A percentile compares a stretch with the other conserved stretches of the same genome.
Conservation (phyloP, 2,888 invertebrate species). For the Catocala fraxini region DNA sequence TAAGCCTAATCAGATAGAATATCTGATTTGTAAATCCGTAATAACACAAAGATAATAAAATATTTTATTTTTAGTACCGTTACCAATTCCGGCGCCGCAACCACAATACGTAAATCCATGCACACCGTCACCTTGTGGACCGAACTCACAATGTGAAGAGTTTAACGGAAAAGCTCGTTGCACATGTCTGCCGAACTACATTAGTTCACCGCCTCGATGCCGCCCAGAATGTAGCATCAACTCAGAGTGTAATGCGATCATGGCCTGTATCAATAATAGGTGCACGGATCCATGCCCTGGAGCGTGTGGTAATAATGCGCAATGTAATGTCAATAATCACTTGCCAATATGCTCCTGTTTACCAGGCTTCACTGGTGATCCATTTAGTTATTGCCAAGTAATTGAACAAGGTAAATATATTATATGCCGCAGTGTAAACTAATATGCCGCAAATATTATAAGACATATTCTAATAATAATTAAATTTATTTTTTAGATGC, state of each 20-base stretch:
- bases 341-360: constrained; percentile 90
- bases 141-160: constrained; percentile 91
- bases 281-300: constrained; percentile 93
- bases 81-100: constrained; percentile 61
- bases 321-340: constrained; percentile 91
- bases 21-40: too few relatives aligned
- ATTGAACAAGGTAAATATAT: constrained; percentile 63
- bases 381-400: constrained; percentile 87
- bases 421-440: neutral
- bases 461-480: neutral
- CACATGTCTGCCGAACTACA: constrained; percentile 90
- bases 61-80: constrained; percentile 57
- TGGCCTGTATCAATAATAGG: constrained; percentile 91
- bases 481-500: constrained; percentile 60
- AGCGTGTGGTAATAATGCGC: constrained; percentile 92
- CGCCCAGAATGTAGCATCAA: constrained; percentile 91
- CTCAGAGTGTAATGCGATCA: constrained; percentile 90
- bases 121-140: constrained; percentile 92
- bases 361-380: constrained; percentile 91
- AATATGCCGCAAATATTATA: neutral
- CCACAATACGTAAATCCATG: constrained; percentile 87
- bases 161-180: constrained; percentile 90
- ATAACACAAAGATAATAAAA: too few relatives aligned
- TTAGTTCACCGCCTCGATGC: constrained; percentile 92
- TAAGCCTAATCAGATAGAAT: too few relatives aligned